Base-by-base conservation (phyloP, 2,888 invertebrate genomes). In the Tineola bisselliella region DNA sequence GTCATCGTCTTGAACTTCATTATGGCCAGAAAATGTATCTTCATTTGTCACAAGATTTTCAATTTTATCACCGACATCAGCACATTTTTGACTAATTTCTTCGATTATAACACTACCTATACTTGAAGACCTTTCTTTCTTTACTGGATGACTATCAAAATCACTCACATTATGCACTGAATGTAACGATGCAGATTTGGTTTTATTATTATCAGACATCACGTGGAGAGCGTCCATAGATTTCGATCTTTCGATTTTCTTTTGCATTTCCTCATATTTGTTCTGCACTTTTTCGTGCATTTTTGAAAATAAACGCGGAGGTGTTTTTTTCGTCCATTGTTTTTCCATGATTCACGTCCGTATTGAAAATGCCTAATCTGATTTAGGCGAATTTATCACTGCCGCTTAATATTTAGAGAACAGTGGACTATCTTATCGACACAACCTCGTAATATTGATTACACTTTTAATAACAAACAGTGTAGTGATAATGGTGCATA, bases 221-320 rank as follows among this genome's bases (percentile, higher is more conserved):
- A 67, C 67, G 8, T 74, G 64, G 38, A 84, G 61, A 13, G 73
- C 71, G 62, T 82, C 84, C 6, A 81, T 71, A 4, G 86, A 84
- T 68, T 73, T 81, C 0, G 83, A 84, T 67, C 81, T 84, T 61
- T 80, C 78, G 15, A 86, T 65, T 68, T 69, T 82, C 57, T 64
- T 75, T 67, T 82, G 82, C 80, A 86, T 81, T 68, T 79, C 76
- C 25, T 72, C 74, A 65, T 81, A 84, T 69, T 84, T 87, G 44
- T 62, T 73, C 67, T 81, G 82, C 62, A 86, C 77, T 65, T 66
- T 76, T 63, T 79, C 75, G 62, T 87, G 79, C 3, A 86, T 63
- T 65, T 71, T 79, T 0, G 74, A 66, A 52, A 87, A 60, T 44
- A 25, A 54, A 12, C 54, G 2, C 5, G 54, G 11, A 10, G 19